Conservation (phyloP, 2,797 vertebrate species). For the Streptopelia turtur region DNA sequence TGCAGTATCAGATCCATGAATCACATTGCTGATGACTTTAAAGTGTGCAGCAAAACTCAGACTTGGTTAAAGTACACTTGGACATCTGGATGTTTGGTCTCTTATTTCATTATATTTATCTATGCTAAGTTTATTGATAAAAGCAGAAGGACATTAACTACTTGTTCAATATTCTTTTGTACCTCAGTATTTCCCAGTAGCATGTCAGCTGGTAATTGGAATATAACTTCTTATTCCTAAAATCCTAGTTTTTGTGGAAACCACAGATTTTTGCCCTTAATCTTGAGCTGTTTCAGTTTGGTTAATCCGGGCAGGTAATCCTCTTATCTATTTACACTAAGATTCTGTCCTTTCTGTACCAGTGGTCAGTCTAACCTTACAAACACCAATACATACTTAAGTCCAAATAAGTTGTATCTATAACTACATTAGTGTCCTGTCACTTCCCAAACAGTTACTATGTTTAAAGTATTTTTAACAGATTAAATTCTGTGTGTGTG, state of each 20-base stretch:
- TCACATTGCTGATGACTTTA: neutral
- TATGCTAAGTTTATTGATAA: neutral
- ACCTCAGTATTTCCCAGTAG: neutral
- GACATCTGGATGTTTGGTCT: neutral
- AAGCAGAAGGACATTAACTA: neutral
- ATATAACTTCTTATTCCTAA: neutral
- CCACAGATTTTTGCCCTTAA: neutral
- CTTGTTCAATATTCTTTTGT: neutral
- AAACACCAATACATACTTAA: neutral
- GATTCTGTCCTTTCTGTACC: neutral
- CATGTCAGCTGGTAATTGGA: neutral
- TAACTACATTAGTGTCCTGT: neutral
- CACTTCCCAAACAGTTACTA: neutral
- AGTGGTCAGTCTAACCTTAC: neutral
- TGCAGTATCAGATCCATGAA: neutral
- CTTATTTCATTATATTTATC: neutral
- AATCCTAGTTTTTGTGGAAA: neutral
- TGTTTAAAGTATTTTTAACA: neutral
- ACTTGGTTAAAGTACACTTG: neutral
- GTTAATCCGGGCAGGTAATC: neutral
- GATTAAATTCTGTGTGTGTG: neutral
- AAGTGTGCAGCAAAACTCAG: neutral
- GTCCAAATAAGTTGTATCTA: neutral
- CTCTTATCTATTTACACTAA: neutral
- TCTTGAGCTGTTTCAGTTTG: neutral